Percentiles rank a stretch among this genome's conserved stretches.
Evolutionary conservation across 2,888 invertebrate genomes (phyloP).

Genomic region (Agriopis aurantiaria): DNA sequence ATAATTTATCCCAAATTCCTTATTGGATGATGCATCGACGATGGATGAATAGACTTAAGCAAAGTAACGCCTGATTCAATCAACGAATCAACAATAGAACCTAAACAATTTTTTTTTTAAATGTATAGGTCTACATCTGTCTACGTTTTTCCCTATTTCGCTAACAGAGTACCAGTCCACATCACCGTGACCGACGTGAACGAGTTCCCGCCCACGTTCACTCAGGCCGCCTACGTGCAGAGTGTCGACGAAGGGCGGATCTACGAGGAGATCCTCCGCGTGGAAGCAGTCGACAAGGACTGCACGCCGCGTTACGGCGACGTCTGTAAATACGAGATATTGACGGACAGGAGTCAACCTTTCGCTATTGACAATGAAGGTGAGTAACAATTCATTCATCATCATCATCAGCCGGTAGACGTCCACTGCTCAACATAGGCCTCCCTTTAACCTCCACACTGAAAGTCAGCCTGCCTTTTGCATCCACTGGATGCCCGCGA

Average conservation of each 20-base stretch:
- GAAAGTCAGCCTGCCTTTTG: too few relatives aligned
- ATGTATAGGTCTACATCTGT: too few relatives aligned
- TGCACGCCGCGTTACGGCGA: slow-evolving; percentile 98
- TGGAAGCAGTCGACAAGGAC: slow-evolving; percentile 97
- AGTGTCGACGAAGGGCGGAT: slow-evolving; percentile 96
- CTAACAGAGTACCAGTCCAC: slow-evolving; percentile 94
- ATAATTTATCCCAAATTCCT: too few relatives aligned
- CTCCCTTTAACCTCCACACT: too few relatives aligned
- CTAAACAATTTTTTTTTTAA: too few relatives aligned
- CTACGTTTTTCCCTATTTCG: background rate
- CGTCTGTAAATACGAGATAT: slow-evolving; percentile 98
- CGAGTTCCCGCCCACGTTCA: slow-evolving; percentile 97
- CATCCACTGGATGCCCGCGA: too few relatives aligned
- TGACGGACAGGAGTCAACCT: slow-evolving; percentile 90
- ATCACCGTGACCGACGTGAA: slow-evolving; percentile 98
- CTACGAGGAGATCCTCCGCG: slow-evolving; percentile 95
- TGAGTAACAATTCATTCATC: slow-evolving; percentile 51
- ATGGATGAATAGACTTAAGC: too few relatives aligned
- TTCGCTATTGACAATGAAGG: slow-evolving; percentile 97
- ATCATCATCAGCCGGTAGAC: too few relatives aligned
- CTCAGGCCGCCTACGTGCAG: slow-evolving; percentile 95
- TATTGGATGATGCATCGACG: too few relatives aligned
- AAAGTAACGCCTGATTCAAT: too few relatives aligned
- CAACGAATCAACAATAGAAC: too few relatives aligned
- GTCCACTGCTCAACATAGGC: too few relatives aligned